Conservation (phyloP, 2,888 invertebrate species). For the Tetropium fuscum region DNA sequence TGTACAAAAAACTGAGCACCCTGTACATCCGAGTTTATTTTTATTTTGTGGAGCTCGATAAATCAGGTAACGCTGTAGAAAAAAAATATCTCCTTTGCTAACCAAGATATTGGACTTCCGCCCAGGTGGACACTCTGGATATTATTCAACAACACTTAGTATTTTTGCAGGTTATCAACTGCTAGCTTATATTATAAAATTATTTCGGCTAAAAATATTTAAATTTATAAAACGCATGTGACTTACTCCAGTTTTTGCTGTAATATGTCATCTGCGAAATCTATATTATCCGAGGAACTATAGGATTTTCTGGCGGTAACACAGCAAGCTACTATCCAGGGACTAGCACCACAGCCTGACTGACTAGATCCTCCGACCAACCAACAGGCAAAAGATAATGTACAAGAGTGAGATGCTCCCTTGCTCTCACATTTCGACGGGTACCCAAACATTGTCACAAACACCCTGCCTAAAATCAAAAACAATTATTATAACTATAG, state of each 20-base stretch:
- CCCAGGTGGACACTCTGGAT: no score
- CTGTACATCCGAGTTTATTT: no score
- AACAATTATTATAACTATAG: no score
- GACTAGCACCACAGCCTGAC: conserved; percentile 75
- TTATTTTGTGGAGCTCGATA: no score
- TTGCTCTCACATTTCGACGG: conserved; percentile 71
- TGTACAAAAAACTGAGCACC: no score
- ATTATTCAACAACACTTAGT: no score
- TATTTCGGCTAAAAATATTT: no score
- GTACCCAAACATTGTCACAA: conserved; percentile 72
- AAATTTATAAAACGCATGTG: not conserved
- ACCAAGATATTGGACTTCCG: no score
- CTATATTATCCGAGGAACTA: conserved; percentile 9
- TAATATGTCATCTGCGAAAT: conserved; percentile 31
- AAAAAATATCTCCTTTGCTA: no score
- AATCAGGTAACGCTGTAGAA: no score
- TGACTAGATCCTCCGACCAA: conserved; percentile 77
- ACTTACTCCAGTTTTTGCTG: conserved; percentile 48
- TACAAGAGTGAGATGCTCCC: conserved; percentile 74
- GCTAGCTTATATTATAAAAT: no score
- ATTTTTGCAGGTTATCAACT: no score
- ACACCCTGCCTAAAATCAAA: conserved; percentile 64
- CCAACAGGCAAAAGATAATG: conserved; percentile 81
- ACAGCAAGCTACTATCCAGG: conserved; percentile 82
- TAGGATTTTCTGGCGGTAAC: conserved; percentile 61